Conservation (phyloP, 2,113 vertebrate genomes). For the Geococcyx californianus region DNA sequence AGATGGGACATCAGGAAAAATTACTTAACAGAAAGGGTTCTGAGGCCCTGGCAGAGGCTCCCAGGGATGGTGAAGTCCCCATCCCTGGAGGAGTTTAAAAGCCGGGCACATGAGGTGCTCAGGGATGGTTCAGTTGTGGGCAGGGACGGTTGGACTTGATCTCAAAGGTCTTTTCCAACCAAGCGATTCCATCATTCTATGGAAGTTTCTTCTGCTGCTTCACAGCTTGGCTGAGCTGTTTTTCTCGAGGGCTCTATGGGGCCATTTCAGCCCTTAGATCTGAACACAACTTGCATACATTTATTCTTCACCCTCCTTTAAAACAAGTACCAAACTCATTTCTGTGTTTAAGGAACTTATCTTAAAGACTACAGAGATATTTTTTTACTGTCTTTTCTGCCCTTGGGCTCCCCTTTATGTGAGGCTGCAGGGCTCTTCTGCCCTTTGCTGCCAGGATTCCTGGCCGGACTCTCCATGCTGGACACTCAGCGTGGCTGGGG, state of each 20-base stretch:
- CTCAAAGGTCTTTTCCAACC: no score
- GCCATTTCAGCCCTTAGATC: neutral
- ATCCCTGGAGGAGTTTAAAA: no score
- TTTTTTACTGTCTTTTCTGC: neutral
- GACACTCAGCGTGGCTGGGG: no score
- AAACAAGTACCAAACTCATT: rapidly evolving
- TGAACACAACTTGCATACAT: rapidly evolving
- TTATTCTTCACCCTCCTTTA: neutral
- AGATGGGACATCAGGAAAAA: no score
- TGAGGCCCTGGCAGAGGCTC: no score
- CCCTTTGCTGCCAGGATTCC: neutral
- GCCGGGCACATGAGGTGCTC: no score
- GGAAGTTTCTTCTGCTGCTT: neutral
- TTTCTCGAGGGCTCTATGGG: neutral
- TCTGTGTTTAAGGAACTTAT: neutral
- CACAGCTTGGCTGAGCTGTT: neutral
- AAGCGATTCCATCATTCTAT: neutral
- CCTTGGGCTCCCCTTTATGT: neutral
- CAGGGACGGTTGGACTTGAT: no score
- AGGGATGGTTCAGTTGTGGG: no score
- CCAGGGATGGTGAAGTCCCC: no score
- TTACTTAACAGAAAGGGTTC: no score
- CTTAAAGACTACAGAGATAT: neutral
- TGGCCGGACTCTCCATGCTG: neutral
- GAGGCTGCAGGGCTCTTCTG: neutral